Conservation (phyloP, 2,797 vertebrate species). For the Pempheris klunzingeri region DNA sequence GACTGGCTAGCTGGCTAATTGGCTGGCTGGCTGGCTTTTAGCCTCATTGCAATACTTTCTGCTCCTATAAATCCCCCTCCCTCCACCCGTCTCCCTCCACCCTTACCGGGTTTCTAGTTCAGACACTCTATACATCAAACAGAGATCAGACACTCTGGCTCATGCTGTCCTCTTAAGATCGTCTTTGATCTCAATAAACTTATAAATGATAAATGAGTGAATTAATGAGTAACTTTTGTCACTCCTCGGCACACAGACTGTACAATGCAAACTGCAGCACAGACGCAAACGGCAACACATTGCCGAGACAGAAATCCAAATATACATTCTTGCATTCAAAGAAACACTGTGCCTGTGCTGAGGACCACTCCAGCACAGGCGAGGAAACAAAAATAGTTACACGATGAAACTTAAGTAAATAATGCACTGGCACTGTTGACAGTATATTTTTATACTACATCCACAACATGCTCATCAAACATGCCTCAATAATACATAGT, state of each 20-base stretch:
- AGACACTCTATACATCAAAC: slow-evolving; percentile 64
- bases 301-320: neutral
- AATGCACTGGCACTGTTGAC: neutral
- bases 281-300: neutral
- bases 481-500: neutral
- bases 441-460: neutral
- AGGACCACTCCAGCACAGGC: neutral
- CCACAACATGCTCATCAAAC: neutral
- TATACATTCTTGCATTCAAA: neutral
- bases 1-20: slow-evolving; percentile 48
- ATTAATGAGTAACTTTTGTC: slow-evolving; percentile 63
- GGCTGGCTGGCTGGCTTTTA: slow-evolving; percentile 53
- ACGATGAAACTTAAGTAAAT: neutral
- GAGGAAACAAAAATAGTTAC: neutral
- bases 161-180: slow-evolving; percentile 57
- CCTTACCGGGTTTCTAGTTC: slow-evolving; percentile 54
- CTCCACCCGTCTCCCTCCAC: neutral
- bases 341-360: neutral
- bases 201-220: slow-evolving; percentile 63
- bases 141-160: slow-evolving; percentile 64
- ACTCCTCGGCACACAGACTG: slow-evolving; percentile 13
- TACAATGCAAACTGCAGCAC: neutral
- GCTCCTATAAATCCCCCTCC: slow-evolving; percentile 5
- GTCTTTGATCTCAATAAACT: slow-evolving; percentile 67
- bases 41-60: slow-evolving; percentile 55